Evolutionary conservation across 1,140 invertebrate genomes (phyloP), one percentile per base, ranked within the genome.

Genomic region (Spodoptera frugiperda): DNA sequence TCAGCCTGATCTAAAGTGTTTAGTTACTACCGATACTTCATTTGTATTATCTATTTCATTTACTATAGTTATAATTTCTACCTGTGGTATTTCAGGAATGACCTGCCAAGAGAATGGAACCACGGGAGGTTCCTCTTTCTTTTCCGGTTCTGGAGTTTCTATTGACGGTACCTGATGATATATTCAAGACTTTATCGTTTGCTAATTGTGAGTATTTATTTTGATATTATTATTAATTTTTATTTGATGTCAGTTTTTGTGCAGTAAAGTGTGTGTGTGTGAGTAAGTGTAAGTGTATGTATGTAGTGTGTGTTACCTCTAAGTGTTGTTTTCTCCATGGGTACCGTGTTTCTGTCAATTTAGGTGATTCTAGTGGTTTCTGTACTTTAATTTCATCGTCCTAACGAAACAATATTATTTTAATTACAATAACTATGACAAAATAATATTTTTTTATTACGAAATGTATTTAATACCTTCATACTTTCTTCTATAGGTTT

Each of bases 21-120:
- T 63, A 19, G 19, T 73, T 77, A 76, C 21, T 63, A 54, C 57
- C 55, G 39, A 65, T 44, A 39, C 73, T 17, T 71, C 5, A 76
- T 71, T 44, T 63, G 15, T 39, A 39, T 6, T 0, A 39, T 44
- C 6, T 77, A 80, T 51, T 78, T 80, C 9, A 44, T 61, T 61
- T 48, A 49, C 11, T 30, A 25, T 57, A 54, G 14, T 61, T 76
- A 81, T 25, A 63, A 67, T 78, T 11, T 85, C 65, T 93, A 93
- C 91, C 91, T 93, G 91, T 80, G 91, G 91, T 81, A 93, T 89
- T 89, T 93, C 91, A 75, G 91, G 91, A 79, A 93, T 93, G 17
- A 84, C 85, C 54, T 92, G 67, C 91, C 91, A 92, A 77, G 91
- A 93, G 80, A 93, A 93, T 55, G 90, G 84, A 25, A 90, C 86